Base-by-base conservation (phyloP, 2,797 vertebrate species). In the Myotis myotis region DNA sequence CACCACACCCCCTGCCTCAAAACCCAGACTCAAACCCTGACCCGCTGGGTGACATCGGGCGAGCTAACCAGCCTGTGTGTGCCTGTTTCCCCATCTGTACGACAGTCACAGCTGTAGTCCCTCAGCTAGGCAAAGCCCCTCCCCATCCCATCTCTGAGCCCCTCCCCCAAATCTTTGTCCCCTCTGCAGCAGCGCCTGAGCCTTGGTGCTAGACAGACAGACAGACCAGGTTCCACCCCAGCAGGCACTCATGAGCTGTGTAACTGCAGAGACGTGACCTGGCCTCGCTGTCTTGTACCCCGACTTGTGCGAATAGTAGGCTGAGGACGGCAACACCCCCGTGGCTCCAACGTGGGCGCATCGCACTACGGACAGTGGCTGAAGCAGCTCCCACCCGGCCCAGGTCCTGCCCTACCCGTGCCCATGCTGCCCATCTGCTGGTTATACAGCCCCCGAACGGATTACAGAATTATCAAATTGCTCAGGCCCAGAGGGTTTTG, bases 191-290 rank as follows among this genome's bases (percentile, higher is more conserved):
- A 22, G 87, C 15, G 49, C 87, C 84, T 36, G 9, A 75, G 83
- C 72, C n/a, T 47, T 71, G 95, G 92, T 95, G 97, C 90, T 70
- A 84, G 96, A 92, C 94, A 96, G 95, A 96, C 97, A 96, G 95
- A 96, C 92, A 93, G 91, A 96, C 95, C 96, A 97, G 96, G 96
- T 97, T 97, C 96, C 97, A 96, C 96, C 95, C 96, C 95, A 96
- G 95, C 95, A 96, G 96, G 97, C 96, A 96, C 97, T 96, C 95
- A 2, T 6, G 93, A 96, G 95, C 95, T 93, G 97, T 96, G 97
- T 93, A 91, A 96, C 96, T 96, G 95, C 95, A 96, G 96, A 92
- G 97, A 95, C 96, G 97, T 96, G 96, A 97, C 97, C 97, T 92
- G 96, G 94, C 87, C 90, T 97, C 96, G 97, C 95, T 76, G 89